Evolutionary conservation across 2,113 vertebrate species (phyloP).

Genomic region (Actenoides lindsayi): DNA sequence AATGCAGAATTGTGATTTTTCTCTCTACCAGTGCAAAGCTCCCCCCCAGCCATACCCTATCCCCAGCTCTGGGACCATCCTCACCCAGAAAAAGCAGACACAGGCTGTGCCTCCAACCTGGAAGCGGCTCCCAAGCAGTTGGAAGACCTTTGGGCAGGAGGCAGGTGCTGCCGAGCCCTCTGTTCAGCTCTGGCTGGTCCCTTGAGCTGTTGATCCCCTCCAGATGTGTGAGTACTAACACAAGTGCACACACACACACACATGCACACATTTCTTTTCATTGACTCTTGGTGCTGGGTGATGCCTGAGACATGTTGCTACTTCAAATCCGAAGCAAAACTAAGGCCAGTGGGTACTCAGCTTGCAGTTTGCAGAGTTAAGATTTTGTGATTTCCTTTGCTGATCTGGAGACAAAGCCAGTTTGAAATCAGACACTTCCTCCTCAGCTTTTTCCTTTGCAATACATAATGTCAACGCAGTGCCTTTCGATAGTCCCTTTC

Average conservation of each 20-base stretch:
- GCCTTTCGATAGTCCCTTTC: neutral
- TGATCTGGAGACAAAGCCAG: neutral
- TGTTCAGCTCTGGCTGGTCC: accelerated
- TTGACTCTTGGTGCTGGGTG: neutral
- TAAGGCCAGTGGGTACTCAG: neutral
- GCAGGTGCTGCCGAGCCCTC: accelerated
- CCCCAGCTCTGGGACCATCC: neutral
- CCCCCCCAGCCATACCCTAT: no score
- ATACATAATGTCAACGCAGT: neutral
- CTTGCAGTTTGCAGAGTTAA: neutral
- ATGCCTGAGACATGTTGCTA: accelerated
- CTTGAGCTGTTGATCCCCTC: neutral
- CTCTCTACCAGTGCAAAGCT: neutral
- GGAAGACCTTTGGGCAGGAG: neutral
- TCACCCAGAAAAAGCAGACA: neutral
- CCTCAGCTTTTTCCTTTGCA: neutral
- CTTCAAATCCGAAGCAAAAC: accelerated
- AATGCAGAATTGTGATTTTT: neutral
- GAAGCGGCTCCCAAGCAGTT: neutral
- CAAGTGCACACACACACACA: accelerated
- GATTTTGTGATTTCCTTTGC: neutral
- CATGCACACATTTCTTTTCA: accelerated
- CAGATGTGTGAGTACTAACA: neutral
- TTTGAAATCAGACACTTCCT: neutral
- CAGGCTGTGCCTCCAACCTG: neutral